Conservation (phyloP, 2,888 invertebrate species). For the Latrodectus elegans region DNA sequence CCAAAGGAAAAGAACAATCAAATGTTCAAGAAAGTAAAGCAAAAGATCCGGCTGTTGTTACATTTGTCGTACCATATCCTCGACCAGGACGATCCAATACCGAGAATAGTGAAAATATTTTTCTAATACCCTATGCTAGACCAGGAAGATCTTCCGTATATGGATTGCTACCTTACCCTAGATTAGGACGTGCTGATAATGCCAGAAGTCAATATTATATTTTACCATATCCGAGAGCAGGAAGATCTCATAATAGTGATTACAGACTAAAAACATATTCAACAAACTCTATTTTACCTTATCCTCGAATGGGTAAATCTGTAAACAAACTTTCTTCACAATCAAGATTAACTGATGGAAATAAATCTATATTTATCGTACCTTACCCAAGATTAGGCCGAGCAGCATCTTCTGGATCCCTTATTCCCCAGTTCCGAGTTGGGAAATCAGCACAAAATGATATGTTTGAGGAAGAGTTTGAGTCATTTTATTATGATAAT, state of each 20-base stretch:
- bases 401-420: neutral
- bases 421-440: neutral
- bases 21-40: neutral
- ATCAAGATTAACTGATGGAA: neutral
- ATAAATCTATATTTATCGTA: neutral
- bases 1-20: neutral
- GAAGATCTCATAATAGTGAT: slow-evolving; percentile 2
- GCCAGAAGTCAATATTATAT: slow-evolving; percentile 16
- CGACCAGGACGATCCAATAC: slow-evolving; percentile 27
- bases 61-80: slow-evolving; percentile 25
- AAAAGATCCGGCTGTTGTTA: neutral
- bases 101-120: neutral
- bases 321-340: neutral
- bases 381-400: neutral
- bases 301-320: slow-evolving; percentile 37
- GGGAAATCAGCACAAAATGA: neutral
- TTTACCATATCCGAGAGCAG: slow-evolving; percentile 30
- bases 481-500: neutral
- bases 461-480: neutral
- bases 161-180: slow-evolving; percentile 17
- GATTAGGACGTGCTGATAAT: slow-evolving; percentile 30
- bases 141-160: slow-evolving; percentile 5
- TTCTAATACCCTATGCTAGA: slow-evolving; percentile 20
- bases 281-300: slow-evolving; percentile 3
- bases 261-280: neutral